Conservation (phyloP, 2,888 invertebrate genomes). For the Opisthograptis luteolata region DNA sequence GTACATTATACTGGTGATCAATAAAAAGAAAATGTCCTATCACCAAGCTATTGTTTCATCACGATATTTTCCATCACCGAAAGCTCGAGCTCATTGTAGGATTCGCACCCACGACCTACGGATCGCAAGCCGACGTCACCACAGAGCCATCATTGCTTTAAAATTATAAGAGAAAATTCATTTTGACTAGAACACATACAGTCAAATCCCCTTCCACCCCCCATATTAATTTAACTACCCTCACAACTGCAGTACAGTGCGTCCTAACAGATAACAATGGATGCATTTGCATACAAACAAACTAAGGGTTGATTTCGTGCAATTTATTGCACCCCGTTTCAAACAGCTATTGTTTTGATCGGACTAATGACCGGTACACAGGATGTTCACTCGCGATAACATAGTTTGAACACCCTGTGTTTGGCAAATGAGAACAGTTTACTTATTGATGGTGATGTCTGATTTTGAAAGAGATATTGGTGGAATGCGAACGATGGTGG, state of each 20-base stretch:
- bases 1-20: no score
- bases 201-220: no score
- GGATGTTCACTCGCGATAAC: conserved; percentile 34
- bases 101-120: no score
- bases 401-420: conserved; percentile 22
- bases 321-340: conserved; percentile 53
- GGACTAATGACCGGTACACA: conserved; percentile 54
- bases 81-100: no score
- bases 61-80: no score
- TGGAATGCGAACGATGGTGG: no score
- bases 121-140: no score
- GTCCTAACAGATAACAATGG: conserved; percentile 50
- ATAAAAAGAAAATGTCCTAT: no score
- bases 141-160: no score
- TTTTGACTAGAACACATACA: no score
- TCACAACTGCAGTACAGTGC: conserved; percentile 14
- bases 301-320: conserved; percentile 66
- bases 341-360: conserved; percentile 61
- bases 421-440: conserved; percentile 26
- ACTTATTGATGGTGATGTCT: conserved; percentile 10
- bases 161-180: no score
- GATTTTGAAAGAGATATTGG: not conserved
- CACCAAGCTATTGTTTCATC: no score
- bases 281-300: conserved; percentile 74
- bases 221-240: conserved; percentile 3